Base-by-base conservation (phyloP, 2,113 vertebrate genomes). In the Melanerpes aurifrons region DNA sequence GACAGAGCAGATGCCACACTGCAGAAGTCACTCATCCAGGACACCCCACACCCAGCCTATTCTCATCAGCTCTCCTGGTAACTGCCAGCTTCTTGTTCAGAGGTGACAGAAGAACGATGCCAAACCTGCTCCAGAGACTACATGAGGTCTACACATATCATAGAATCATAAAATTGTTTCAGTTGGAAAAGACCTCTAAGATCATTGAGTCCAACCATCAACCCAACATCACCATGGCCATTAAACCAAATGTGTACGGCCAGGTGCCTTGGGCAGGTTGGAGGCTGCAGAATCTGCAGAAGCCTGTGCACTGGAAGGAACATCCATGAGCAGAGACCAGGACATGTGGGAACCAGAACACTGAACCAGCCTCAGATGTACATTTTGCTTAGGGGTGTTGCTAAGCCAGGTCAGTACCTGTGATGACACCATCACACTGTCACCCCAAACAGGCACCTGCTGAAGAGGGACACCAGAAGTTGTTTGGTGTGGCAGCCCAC, bases 41-140 rank as follows among this genome's bases (percentile, higher is more conserved):
- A 54, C 37, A 61, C 10, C 0, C n/a, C 2, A 53, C 0, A 0
- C 3, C 4, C 16, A 53, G 73, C 47, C 80, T 6, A 10, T 3
- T 7, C 47, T 45, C 48, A 37, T 18, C 15, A 1, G 47, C 31
- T 83, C 64, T 50, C 48, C 48, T 20, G 48, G 48, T 20, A 21
- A 21, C 47, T 48, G 63, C 67, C 0, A 0, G 66, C 47, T 37
- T 9, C 31, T 31, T 40, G 20, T 29, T 11, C 10, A 63, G 40
- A 40, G 26, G 29, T 35, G 66, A 3, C 21, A n/a, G 2, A 75
- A 24, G 2, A 43, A 35, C 1, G 16, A 37, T 14, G 28, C 29
- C 45, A 21, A 28, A 31, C 6, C 54, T 28, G 24, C 48, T 45
- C 1, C 12, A 31, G 70, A 47, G 74, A 29, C 9, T 13, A 2